phyloP scores from a whole-genome alignment of 2,113 vertebrate genomes.

The zebrafish (Danio rerio) region DNA sequence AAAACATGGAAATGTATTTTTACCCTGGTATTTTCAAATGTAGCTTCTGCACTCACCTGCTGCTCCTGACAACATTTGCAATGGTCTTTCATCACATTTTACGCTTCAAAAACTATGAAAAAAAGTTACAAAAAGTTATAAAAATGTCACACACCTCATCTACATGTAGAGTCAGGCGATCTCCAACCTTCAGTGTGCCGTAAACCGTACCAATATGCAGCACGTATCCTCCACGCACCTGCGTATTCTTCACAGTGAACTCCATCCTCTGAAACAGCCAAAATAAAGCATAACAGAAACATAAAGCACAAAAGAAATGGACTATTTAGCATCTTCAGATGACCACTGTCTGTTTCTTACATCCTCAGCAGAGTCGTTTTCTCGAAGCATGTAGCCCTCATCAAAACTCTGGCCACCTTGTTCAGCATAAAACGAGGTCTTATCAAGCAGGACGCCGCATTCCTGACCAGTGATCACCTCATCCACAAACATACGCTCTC shows the following conservation, averaged over 20 bases:
- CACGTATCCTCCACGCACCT: conserved; percentile 92
- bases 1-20: too few species aligned
- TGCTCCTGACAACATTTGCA: too few species aligned
- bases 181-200: conserved; percentile 87
- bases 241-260: conserved; percentile 94
- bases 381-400: conserved; percentile 91
- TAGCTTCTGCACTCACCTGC: too few species aligned
- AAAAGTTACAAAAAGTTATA: too few species aligned
- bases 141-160: conserved; percentile 84
- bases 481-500: conserved; percentile 88
- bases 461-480: conserved; percentile 90
- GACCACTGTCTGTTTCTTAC: conserved; percentile 70
- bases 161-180: conserved; percentile 83
- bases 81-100: too few species aligned
- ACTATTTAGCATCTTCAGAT: background rate
- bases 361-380: conserved; percentile 85
- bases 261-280: conserved; percentile 84
- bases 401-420: conserved; percentile 97
- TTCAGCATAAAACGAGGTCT: conserved; percentile 94
- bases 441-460: conserved; percentile 92
- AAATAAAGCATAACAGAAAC: background rate
- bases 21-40: too few species aligned
- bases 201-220: conserved; percentile 92
- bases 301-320: background rate
- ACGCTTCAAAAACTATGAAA: too few species aligned